Evolutionary conservation across 2,113 vertebrate species (phyloP).

Genomic region (Fukomys damarensis): DNA sequence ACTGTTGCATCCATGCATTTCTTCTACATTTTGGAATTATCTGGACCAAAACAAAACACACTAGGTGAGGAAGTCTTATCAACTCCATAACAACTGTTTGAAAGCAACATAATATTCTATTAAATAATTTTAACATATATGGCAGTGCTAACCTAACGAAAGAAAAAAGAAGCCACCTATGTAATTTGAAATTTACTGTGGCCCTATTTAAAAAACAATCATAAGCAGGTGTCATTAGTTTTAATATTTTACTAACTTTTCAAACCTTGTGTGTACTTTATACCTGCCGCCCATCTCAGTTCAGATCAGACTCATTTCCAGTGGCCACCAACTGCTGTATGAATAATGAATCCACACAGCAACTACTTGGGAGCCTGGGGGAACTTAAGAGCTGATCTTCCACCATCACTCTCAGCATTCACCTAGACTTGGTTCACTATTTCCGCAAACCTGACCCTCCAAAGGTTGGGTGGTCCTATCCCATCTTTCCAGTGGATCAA

Average conservation of each 20-base stretch:
- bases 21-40: background rate
- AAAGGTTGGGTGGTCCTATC: background rate
- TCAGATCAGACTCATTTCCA: background rate
- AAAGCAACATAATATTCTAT: background rate
- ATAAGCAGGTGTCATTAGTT: background rate
- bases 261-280: background rate
- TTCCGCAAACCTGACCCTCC: background rate
- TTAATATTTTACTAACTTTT: background rate
- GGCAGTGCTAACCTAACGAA: background rate
- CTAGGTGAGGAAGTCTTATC: background rate
- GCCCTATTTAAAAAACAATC: background rate
- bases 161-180: background rate
- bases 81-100: background rate
- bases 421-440: background rate
- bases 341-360: background rate
- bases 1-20: background rate
- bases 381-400: background rate
- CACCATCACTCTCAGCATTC: background rate
- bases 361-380: background rate
- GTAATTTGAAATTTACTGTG: background rate
- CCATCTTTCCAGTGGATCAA: fast-evolving
- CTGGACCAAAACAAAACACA: background rate
- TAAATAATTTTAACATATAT: background rate
- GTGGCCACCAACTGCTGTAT: background rate
- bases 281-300: background rate